Percentiles rank a stretch among this genome's conserved stretches.
Conservation (phyloP, 2,797 vertebrate species). For the Ambastaia sidthimunki region DNA sequence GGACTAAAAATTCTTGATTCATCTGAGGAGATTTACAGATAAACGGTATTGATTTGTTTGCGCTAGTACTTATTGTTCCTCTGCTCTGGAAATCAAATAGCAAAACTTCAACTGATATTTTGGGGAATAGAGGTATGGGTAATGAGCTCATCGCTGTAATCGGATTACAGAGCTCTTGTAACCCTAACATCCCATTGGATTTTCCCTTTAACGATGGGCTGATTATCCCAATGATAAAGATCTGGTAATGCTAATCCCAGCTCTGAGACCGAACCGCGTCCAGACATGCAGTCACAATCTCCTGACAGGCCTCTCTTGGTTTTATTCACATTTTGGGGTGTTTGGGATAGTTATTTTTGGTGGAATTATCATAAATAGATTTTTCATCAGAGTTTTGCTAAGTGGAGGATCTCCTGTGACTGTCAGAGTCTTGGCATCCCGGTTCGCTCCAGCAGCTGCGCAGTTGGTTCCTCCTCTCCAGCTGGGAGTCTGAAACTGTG, state of each 20-base stretch:
- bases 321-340: not conserved
- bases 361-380: not conserved
- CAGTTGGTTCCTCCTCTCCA: slow-evolving; percentile 7
- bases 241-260: slow-evolving; percentile 55
- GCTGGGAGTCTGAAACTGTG: slow-evolving; percentile 16
- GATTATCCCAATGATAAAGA: slow-evolving; percentile 57
- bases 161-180: slow-evolving; percentile 59
- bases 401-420: not conserved
- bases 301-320: slow-evolving; percentile 13
- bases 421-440: not conserved
- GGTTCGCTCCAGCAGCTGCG: not conserved
- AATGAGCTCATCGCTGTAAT: slow-evolving; percentile 61
- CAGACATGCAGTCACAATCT: slow-evolving; percentile 28
- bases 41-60: slow-evolving; percentile 48
- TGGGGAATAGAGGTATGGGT: slow-evolving; percentile 48
- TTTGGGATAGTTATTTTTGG: slow-evolving; percentile 22
- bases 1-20: slow-evolving; percentile 22
- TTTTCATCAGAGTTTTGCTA: not conserved
- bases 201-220: slow-evolving; percentile 51
- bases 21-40: slow-evolving; percentile 30
- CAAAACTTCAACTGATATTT: slow-evolving; percentile 51
- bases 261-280: slow-evolving; percentile 26
- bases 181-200: slow-evolving; percentile 53
- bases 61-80: slow-evolving; percentile 17
- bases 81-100: slow-evolving; percentile 33